phyloP scores from a whole-genome alignment of 2,797 vertebrate genomes.

The Rhinatrema bivittatum region DNA sequence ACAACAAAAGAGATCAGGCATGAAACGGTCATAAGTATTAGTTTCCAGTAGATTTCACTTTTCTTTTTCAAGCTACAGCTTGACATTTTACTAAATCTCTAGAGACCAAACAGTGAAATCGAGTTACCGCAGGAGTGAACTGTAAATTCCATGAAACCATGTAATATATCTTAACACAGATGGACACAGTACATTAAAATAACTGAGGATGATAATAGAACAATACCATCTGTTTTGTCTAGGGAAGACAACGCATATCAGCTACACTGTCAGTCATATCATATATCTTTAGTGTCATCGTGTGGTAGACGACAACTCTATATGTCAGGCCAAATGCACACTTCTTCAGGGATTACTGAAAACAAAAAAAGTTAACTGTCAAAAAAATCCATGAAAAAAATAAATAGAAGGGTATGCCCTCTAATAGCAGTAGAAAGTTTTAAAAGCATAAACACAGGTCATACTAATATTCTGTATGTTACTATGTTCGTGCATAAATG shows the following conservation, averaged over 20 bases:
- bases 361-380: conserved; percentile 71
- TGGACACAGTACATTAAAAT: conserved; percentile 90
- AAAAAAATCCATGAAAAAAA: conserved; percentile 54
- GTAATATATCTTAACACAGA: conserved; percentile 98
- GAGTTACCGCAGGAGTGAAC: conserved; percentile 95
- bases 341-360: conserved; percentile 78
- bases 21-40: conserved; percentile 91
- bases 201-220: conserved; percentile 92
- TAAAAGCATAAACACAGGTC: conserved; percentile 45
- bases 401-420: conserved; percentile 33
- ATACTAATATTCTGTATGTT: conserved; percentile 30
- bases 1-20: conserved; percentile 72
- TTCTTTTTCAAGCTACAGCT: conserved; percentile 80
- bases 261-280: conserved; percentile 89
- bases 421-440: conserved; percentile 39
- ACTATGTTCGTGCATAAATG: conserved; percentile 41
- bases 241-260: conserved; percentile 83
- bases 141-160: conserved; percentile 98
- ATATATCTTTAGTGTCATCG: conserved; percentile 98
- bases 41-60: conserved; percentile 96
- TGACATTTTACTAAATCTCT: conserved; percentile 96
- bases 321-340: conserved; percentile 91
- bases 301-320: conserved; percentile 82
- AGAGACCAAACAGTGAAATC: conserved; percentile 90
- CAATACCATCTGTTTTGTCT: conserved; percentile 96